phyloP scores from a whole-genome alignment of 2,113 vertebrate genomes.

The Ophthalmotilapia sp. region DNA sequence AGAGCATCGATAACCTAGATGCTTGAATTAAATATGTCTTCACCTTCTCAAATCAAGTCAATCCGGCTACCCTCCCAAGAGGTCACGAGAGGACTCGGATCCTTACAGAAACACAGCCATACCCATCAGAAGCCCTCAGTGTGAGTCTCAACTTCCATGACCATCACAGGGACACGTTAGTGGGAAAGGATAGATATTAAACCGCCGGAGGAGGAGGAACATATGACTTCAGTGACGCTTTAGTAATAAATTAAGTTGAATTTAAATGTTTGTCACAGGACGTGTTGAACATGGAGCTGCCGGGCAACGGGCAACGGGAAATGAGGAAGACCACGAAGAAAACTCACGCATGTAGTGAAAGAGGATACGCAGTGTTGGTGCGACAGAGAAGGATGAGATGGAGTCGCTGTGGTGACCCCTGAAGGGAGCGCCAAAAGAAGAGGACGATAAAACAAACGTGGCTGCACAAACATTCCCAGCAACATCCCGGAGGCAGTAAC shows the following conservation, averaged over 20 bases:
- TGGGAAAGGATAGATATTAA: background rate
- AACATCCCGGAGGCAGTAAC: background rate
- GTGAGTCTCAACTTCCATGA: background rate
- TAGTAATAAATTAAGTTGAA: background rate
- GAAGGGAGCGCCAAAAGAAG: background rate
- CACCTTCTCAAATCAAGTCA: background rate
- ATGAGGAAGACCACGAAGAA: background rate
- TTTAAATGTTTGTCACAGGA: fast-evolving
- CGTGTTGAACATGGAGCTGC: background rate
- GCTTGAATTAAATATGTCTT: background rate
- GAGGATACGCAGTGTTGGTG: background rate
- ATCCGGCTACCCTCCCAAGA: background rate
- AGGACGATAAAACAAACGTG: background rate
- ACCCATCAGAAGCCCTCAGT: background rate
- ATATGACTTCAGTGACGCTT: background rate
- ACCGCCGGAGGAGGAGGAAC: background rate
- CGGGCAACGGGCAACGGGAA: fast-evolving
- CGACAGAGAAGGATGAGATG: background rate
- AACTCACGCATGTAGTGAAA: background rate
- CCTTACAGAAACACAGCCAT: background rate
- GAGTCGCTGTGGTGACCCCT: fast-evolving
- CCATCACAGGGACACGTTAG: background rate
- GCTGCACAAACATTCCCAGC: background rate
- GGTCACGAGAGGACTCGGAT: background rate
- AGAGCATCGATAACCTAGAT: background rate